phyloP scores from a whole-genome alignment of 2,888 invertebrate genomes.

The Cataglyphis rosenhaueri region DNA sequence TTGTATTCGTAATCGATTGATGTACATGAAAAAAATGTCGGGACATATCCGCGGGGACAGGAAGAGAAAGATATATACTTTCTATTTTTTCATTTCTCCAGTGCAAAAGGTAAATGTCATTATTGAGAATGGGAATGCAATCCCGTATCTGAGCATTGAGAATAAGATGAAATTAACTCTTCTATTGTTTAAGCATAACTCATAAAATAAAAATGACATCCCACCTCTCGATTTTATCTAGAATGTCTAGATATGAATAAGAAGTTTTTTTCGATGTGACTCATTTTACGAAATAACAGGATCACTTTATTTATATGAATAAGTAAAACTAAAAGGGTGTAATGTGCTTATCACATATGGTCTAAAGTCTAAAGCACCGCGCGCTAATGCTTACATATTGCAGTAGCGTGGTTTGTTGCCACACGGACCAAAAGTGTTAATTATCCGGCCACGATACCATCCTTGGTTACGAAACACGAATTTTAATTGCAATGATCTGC shows the following conservation, averaged over 20 bases:
- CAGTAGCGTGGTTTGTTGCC: constrained; percentile 38
- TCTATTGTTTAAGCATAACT: neutral
- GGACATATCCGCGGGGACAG: neutral
- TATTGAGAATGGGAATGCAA: neutral
- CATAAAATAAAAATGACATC: neutral
- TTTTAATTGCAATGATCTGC: constrained; percentile 30
- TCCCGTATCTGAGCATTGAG: neutral
- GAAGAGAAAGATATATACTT: neutral
- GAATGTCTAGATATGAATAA: neutral
- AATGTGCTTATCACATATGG: constrained; percentile 17
- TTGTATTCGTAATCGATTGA: neutral
- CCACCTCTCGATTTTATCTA: neutral
- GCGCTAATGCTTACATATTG: constrained; percentile 35
- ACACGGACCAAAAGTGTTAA: constrained; percentile 28
- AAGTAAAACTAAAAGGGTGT: neutral
- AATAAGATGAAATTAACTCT: constrained; percentile 19
- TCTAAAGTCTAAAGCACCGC: constrained; percentile 38
- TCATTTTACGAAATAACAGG: neutral
- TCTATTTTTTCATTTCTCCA: neutral
- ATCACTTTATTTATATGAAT: constrained; percentile 14
- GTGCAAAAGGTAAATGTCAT: neutral
- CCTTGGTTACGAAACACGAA: neutral
- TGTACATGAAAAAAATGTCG: neutral
- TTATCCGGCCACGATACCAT: constrained; percentile 25
- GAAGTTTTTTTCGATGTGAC: neutral